phyloP scores from a whole-genome alignment of 2,888 invertebrate species.

The Nomada fucata region DNA sequence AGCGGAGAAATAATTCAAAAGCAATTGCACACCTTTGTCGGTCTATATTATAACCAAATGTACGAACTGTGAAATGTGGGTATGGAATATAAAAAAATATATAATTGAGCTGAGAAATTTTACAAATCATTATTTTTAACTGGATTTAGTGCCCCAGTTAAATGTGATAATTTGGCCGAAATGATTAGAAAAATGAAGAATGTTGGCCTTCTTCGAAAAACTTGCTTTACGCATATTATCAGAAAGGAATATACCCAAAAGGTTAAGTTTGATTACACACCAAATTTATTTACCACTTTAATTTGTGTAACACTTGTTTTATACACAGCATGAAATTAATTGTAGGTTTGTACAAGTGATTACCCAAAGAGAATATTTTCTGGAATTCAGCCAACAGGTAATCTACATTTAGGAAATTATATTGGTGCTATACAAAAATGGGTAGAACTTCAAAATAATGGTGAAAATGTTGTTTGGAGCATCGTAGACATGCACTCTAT shows the following conservation, averaged over 20 bases:
- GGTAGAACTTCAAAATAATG: constrained; percentile 90
- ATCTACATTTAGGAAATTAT: constrained; percentile 98
- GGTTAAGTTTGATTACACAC: constrained; percentile 22
- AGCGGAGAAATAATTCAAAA: background rate
- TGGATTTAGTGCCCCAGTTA: background rate
- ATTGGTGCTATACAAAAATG: constrained; percentile 96
- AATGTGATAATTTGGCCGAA: background rate
- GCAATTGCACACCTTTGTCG: background rate
- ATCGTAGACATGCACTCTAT: constrained; percentile 97
- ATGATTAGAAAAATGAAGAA: constrained; percentile 24
- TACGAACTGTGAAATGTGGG: too few species aligned
- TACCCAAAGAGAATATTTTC: constrained; percentile 91
- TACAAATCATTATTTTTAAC: background rate
- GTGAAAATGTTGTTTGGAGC: constrained; percentile 89
- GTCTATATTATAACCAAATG: background rate
- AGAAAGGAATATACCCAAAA: constrained; percentile 10
- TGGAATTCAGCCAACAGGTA: constrained; percentile 98
- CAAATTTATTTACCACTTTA: background rate
- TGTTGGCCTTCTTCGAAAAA: background rate
- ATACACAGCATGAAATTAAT: background rate
- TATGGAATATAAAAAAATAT: too few species aligned
- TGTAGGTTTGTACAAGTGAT: constrained; percentile 26
- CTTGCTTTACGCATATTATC: background rate
- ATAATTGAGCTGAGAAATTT: too few species aligned
- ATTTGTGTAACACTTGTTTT: background rate